Evolutionary conservation across 2,113 vertebrate genomes (phyloP).

Genomic region (Anser brachyrhynchus): DNA sequence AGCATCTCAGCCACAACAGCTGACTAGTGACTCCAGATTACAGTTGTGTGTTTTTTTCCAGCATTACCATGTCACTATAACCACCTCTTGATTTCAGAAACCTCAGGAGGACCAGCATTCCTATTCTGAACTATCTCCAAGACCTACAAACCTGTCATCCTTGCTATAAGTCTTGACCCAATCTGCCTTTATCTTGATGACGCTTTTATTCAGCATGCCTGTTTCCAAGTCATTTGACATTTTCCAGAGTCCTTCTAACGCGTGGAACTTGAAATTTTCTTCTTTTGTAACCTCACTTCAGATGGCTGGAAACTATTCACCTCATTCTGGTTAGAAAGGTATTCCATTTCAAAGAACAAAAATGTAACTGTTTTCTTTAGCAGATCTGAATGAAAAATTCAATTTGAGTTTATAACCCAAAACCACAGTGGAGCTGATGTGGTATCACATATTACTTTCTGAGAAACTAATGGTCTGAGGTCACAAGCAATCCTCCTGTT

Average conservation of each 20-base stretch:
- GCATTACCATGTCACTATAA: not conserved
- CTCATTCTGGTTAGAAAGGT: not conserved
- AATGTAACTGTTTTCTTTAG: not conserved
- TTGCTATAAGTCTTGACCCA: not conserved
- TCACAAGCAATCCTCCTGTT: not conserved
- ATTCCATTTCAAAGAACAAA: slow-evolving; percentile 19
- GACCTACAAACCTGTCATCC: not conserved
- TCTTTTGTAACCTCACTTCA: slow-evolving; percentile 1
- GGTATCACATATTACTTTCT: not conserved
- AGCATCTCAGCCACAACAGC: not conserved
- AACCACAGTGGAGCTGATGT: not conserved
- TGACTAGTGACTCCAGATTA: not conserved
- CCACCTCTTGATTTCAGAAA: not conserved
- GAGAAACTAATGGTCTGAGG: not conserved
- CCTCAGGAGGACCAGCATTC: not conserved
- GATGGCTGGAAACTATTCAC: not conserved
- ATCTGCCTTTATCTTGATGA: not conserved
- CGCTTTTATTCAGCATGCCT: not conserved
- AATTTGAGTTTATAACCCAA: not conserved
- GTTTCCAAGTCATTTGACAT: slow-evolving; percentile 22
- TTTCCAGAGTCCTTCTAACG: not conserved
- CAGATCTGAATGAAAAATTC: not conserved
- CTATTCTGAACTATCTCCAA: not conserved
- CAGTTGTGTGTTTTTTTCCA: not conserved
- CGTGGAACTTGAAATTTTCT: not conserved